These are phyloP conservation scores for Spisula solida DNA, from an alignment of 2,888 invertebrate species.

Conservation along the genomic window DNA sequence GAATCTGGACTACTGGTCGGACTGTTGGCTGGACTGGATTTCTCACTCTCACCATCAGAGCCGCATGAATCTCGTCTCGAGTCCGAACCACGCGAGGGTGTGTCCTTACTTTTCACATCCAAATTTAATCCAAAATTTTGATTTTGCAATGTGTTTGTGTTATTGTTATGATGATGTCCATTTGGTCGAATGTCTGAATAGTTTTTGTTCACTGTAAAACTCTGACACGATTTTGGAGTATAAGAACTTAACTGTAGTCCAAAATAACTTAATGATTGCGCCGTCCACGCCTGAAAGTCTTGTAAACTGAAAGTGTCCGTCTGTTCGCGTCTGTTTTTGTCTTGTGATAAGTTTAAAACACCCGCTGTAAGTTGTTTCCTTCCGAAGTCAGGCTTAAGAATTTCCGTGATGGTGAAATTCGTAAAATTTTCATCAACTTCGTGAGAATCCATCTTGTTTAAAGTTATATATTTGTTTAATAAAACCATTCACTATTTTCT, in stretches of 20 bases:
- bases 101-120: slow-evolving; percentile 41
- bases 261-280: slow-evolving; percentile 25
- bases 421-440: slow-evolving; percentile 72
- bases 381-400: slow-evolving; percentile 84
- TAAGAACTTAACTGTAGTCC: slow-evolving; percentile 49
- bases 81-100: slow-evolving; percentile 6
- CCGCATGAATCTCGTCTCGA: slow-evolving; percentile 51
- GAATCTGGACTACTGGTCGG: slow-evolving; percentile 58
- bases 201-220: slow-evolving; percentile 37
- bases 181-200: slow-evolving; percentile 7
- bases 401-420: slow-evolving; percentile 84
- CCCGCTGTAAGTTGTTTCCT: slow-evolving; percentile 61
- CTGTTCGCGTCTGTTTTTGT: slow-evolving; percentile 36
- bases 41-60: slow-evolving; percentile 63
- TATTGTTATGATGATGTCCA: slow-evolving; percentile 2
- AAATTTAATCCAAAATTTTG: slow-evolving; percentile 50
- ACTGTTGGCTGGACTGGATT: slow-evolving; percentile 64
- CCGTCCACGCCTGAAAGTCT: slow-evolving; percentile 42
- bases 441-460: slow-evolving; percentile 30
- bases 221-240: slow-evolving; percentile 38
- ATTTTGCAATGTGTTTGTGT: slow-evolving; percentile 19
- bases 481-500: slow-evolving; percentile 1
- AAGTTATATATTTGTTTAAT: not conserved
- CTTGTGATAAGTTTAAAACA: slow-evolving; percentile 63
- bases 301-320: slow-evolving; percentile 28